Evolutionary conservation across 2,797 vertebrate species (phyloP), one percentile per base, ranked within the genome.

Genomic region (Tachyglossus aculeatus): DNA sequence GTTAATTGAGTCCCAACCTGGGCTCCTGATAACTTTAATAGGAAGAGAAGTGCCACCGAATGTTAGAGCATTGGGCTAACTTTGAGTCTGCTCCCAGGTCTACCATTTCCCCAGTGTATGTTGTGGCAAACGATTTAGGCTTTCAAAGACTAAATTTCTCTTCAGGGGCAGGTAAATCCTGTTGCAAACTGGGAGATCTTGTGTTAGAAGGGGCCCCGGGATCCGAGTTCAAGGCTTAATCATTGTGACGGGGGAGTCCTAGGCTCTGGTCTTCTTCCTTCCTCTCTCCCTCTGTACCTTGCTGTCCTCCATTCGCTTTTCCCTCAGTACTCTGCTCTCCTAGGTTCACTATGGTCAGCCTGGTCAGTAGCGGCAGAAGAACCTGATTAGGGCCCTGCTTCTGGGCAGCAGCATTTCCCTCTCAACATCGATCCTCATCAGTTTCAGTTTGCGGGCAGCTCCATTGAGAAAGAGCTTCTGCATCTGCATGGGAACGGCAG

Each of bases 301-400:
- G 59, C 51, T 13, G 6, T 2, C 3, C 47, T 2, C 1, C 4
- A 18, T 33, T 56, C 54, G 47, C 43, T 67, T 57, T 3, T 54
- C 41, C 60, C 8, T 59, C 57, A 0, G 0, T 43, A 62, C 54
- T 66, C 19, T 22, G 0, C 10, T 39, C 47, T 58, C 67, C 61
- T 61, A 34, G 48, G 21, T 44, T 67, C 37, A 7, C 29, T 6
- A 14, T 22, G n/a, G 25, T 56, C 39, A 75, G 47, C 60, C 44
- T 58, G 63, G 31, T 68, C 61, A 57, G 67, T 77, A 73, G 67
- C 5, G 54, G 52, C 55, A 39, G 65, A 39, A 58, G 73, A 71
- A 63, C 63, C 40, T 51, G 54, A 41, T 58, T 64, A 6, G 5
- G 29, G 52, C 57, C 1, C 1, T 9, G 13, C 21, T 40, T 64